Conservation (phyloP, 1,140 invertebrate genomes). For the Tyrophagus putrescentiae region DNA sequence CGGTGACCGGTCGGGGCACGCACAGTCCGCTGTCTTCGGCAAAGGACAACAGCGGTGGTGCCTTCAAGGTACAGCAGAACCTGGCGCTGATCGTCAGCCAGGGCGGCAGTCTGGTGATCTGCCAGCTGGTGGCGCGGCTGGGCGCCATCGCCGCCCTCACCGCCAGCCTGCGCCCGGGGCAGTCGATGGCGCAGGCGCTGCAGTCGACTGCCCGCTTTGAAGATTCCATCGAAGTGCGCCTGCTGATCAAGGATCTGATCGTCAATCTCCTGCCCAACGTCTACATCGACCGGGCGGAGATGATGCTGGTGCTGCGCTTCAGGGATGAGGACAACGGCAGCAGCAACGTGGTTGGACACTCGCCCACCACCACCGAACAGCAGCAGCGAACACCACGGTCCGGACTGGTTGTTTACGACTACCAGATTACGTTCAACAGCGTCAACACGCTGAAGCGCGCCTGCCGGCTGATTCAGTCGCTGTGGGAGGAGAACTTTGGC, state of each 20-base stretch:
- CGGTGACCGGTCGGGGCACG: too few species aligned
- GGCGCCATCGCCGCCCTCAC: background rate
- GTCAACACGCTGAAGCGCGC: background rate
- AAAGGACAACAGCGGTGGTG: too few species aligned
- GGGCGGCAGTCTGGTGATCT: background rate
- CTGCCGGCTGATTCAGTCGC: background rate
- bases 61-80: background rate
- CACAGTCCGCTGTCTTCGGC: too few species aligned
- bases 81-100: background rate
- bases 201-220: background rate
- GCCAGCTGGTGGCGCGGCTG: background rate
- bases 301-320: background rate
- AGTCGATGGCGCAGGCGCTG: background rate
- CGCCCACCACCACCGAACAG: constrained; percentile 1
- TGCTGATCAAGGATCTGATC: constrained; percentile 8
- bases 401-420: background rate
- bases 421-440: background rate
- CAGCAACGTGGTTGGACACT: background rate
- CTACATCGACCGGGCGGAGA: background rate
- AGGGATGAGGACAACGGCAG: background rate
- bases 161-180: background rate
- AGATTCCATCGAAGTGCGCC: background rate
- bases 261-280: constrained; percentile 6
- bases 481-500: constrained; percentile 16
- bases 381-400: background rate